Conservation (phyloP, 2,888 invertebrate species). For the Brenthis ino region DNA sequence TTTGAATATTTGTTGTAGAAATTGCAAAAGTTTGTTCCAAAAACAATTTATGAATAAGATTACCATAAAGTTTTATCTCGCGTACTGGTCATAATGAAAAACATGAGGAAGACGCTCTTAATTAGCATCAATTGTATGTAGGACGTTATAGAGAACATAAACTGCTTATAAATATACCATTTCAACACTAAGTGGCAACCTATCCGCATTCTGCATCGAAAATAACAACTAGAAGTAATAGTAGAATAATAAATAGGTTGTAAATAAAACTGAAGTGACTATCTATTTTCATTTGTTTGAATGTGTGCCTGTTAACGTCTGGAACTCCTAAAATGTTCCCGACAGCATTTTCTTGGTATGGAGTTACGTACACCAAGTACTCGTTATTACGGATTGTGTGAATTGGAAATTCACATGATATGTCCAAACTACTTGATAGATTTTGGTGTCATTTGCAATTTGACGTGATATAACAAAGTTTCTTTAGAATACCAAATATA, state of each 20-base stretch:
- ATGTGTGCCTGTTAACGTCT: too few relatives aligned
- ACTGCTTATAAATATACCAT: constrained; percentile 17
- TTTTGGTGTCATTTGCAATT: too few relatives aligned
- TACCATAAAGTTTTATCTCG: constrained; percentile 5
- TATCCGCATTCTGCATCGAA: constrained; percentile 6
- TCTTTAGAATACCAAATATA: too few relatives aligned
- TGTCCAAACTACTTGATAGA: too few relatives aligned
- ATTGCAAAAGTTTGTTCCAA: too few relatives aligned
- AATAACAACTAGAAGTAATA: background rate
- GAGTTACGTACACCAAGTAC: too few relatives aligned
- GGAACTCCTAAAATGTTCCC: too few relatives aligned
- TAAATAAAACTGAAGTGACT: background rate
- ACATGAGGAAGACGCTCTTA: constrained; percentile 44
- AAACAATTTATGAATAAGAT: background rate
- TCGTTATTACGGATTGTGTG: too few relatives aligned
- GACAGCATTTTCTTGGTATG: too few relatives aligned
- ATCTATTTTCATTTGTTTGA: background rate
- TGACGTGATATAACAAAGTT: too few relatives aligned
- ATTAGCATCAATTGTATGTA: constrained; percentile 40
- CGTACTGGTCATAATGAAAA: constrained; percentile 5
- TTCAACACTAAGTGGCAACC: background rate
- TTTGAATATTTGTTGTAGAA: too few relatives aligned
- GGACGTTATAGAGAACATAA: constrained; percentile 21
- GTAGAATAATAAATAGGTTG: background rate
- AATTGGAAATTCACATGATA: too few relatives aligned